Evolutionary conservation across 2,113 vertebrate genomes (phyloP).

Genomic region (Sorex fumeus): DNA sequence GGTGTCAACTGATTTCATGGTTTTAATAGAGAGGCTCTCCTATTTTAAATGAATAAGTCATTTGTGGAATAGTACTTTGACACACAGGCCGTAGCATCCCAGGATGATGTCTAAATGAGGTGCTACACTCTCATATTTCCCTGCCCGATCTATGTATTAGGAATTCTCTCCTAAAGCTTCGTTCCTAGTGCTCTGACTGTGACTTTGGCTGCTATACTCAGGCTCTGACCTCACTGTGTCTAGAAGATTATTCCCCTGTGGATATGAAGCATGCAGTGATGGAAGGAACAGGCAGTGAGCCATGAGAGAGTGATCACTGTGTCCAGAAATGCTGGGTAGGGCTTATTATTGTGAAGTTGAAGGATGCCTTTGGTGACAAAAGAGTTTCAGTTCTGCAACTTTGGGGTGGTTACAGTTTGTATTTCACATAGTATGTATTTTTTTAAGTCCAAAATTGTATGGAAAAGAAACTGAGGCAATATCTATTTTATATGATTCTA

Average conservation of each 20-base stretch:
- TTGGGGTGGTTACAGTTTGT: conserved; percentile 32
- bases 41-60: background rate
- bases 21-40: background rate
- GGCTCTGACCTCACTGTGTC: background rate
- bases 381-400: conserved; percentile 74
- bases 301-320: background rate
- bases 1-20: background rate
- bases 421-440: conserved; percentile 7
- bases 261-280: background rate
- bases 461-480: conserved; percentile 20
- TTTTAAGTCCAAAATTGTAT: too few relatives aligned
- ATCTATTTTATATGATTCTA: background rate
- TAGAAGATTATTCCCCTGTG: background rate
- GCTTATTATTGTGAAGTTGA: conserved; percentile 36
- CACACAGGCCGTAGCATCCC: background rate
- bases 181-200: background rate
- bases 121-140: background rate
- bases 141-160: background rate
- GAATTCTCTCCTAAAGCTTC: background rate
- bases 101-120: background rate
- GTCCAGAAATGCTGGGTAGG: background rate
- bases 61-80: conserved; percentile 9
- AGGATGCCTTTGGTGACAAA: conserved; percentile 43
- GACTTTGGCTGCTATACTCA: too few relatives aligned
- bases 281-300: conserved; percentile 15